Evolutionary conservation across 2,888 invertebrate genomes (phyloP).

Genomic region (Conomelus anceps): DNA sequence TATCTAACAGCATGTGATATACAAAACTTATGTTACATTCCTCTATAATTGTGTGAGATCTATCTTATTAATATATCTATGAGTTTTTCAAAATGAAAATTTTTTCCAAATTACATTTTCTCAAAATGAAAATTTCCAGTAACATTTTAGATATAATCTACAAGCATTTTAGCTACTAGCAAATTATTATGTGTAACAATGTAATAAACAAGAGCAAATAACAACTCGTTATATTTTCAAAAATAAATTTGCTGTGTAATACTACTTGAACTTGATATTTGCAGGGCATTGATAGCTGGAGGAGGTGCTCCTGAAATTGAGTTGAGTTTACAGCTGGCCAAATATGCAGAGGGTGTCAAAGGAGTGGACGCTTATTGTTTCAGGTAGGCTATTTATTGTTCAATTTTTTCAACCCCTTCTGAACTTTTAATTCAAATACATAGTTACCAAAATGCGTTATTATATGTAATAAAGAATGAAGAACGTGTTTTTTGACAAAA

Average conservation of each 20-base stretch:
- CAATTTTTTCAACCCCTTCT: neutral
- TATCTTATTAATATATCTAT: no score
- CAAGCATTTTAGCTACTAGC: neutral
- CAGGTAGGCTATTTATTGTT: conserved; percentile 39
- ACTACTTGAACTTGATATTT: neutral
- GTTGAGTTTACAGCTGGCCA: conserved; percentile 74
- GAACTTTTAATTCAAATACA: no score
- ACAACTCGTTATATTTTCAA: no score
- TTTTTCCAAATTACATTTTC: no score
- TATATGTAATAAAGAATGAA: no score
- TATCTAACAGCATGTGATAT: no score
- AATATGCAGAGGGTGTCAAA: conserved; percentile 71
- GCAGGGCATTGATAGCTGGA: conserved; percentile 79
- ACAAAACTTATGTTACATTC: no score
- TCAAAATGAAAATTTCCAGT: neutral
- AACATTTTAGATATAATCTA: neutral
- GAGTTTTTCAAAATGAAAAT: no score
- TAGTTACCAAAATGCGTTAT: no score
- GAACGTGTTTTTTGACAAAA: no score
- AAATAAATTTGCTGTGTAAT: neutral
- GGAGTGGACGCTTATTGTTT: conserved; percentile 95
- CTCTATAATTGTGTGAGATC: no score
- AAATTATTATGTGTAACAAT: neutral
- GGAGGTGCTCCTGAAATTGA: conserved; percentile 98
- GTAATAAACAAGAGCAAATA: no score